Conservation (phyloP, 2,888 invertebrate species). For the Ophion ellenae region DNA sequence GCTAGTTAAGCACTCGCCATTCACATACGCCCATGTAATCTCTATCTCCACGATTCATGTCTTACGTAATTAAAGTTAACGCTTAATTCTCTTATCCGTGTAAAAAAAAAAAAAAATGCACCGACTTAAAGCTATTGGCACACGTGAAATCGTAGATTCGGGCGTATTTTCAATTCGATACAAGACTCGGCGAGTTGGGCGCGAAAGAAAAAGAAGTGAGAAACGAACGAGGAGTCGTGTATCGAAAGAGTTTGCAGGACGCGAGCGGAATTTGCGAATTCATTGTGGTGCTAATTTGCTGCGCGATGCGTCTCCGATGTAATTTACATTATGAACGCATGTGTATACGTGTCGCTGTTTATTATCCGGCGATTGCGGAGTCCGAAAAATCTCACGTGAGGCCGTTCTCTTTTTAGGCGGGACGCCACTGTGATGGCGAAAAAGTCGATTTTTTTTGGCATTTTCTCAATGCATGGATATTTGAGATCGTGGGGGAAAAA, state of each 20-base stretch:
- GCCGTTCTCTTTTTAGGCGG: background rate
- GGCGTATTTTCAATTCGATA: conserved; percentile 53
- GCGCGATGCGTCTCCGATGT: conserved; percentile 57
- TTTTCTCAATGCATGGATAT: too few species aligned
- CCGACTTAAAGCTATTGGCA: conserved; percentile 69
- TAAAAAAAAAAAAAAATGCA: conserved; percentile 45
- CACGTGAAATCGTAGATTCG: conserved; percentile 70
- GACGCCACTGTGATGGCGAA: too few species aligned
- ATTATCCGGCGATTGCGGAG: conserved; percentile 11
- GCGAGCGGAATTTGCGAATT: conserved; percentile 64
- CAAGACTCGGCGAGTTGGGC: conserved; percentile 37
- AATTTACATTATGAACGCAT: conserved; percentile 7
- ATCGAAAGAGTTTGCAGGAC: conserved; percentile 37
- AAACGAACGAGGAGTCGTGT: conserved; percentile 31
- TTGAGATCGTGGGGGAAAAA: too few species aligned
- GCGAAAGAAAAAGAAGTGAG: conserved; percentile 2
- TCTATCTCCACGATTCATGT: conserved; percentile 54
- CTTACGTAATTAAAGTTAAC: conserved; percentile 53
- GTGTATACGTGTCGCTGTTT: background rate
- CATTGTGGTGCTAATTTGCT: conserved; percentile 64
- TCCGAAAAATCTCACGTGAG: background rate
- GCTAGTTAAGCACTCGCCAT: conserved; percentile 66
- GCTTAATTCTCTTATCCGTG: conserved; percentile 16
- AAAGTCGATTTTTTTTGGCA: too few species aligned
- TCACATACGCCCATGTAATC: conserved; percentile 36